Base-by-base conservation (phyloP, 2,888 invertebrate genomes). In the Drosophila stalkeri region DNA sequence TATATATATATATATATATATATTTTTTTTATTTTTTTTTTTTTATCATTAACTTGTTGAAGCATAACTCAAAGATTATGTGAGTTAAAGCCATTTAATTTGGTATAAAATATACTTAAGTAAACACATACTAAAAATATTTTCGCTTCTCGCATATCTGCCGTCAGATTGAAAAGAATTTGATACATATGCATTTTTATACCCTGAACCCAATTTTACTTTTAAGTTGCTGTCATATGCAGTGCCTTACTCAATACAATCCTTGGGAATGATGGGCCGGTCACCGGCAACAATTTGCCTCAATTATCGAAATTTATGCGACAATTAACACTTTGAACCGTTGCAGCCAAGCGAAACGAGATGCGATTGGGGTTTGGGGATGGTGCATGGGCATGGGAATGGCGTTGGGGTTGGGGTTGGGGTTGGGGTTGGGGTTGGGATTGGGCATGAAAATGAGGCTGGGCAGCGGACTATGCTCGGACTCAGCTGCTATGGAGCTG, bases 301-400 rank as follows among this genome's bases (percentile, higher is more conserved):
- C 83, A 89, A 86, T 89, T 89, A 86, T 77, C 82, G 59, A 79
- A 87, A 87, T 87, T 80, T 78, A 86, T 79, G 80, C 80, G 73
- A 76, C 82, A 86, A 89, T 86, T 86, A 86, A 86, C 86, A 86
- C 86, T 79, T 75, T 86, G 87, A 86, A 89, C 86, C 78, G 74
- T 69, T 61, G 54, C 81, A 72, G n/a, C 43, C 67, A 37, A 68
- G 64, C 72, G 60, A 41, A 73, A 44, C 55, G 57, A 67, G 66
- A 41, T 64, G 43, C 51, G n/a, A 20, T 33, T 56, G 54, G 44
- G 43, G 23, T 1, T 35, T 37, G 37, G 37, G 14, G 35, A 1
- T 16, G 47, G 54, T 39, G 23, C 2, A 12, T 23, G 41, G 3
- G 12, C n/a, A 33, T 55, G 33, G 20, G 41, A 35, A 16, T 70